Conservation (phyloP, 2,888 invertebrate species). For the Lepetodrilus schrolli region DNA sequence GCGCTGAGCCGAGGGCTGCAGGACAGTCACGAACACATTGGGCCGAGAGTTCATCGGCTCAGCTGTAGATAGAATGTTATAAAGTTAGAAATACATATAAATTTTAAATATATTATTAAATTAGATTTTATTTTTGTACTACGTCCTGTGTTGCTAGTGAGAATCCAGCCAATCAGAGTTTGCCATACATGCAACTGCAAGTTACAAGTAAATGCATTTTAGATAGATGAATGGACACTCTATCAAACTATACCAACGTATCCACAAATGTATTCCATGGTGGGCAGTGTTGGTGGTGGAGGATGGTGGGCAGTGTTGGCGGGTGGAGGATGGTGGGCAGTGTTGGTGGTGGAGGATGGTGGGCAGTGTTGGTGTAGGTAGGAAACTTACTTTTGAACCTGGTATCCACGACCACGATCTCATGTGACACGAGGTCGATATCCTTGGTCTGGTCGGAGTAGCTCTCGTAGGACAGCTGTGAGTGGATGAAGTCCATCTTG, state of each 20-base stretch:
- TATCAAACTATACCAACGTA: no score
- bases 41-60: slow-evolving; percentile 83
- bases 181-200: no score
- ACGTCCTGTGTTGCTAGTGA: no score
- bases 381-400: slow-evolving; percentile 77
- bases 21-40: slow-evolving; percentile 91
- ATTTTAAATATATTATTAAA: no score
- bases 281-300: background rate
- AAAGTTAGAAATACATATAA: no score
- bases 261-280: background rate
- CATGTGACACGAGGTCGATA: slow-evolving; percentile 93
- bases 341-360: background rate
- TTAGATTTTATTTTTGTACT: no score
- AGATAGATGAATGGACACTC: no score
- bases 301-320: background rate
- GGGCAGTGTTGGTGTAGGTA: background rate
- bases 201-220: no score
- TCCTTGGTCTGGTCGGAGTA: slow-evolving; percentile 92
- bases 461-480: slow-evolving; percentile 88
- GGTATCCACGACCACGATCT: slow-evolving; percentile 87
- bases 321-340: background rate
- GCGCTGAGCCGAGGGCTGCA: slow-evolving; percentile 78
- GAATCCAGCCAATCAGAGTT: no score
- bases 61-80: slow-evolving; percentile 56
- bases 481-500: slow-evolving; percentile 93